These are phyloP conservation scores for Aphelenchoides fujianensis DNA, from an alignment of 1,140 invertebrate species.

Conservation along the genomic window DNA sequence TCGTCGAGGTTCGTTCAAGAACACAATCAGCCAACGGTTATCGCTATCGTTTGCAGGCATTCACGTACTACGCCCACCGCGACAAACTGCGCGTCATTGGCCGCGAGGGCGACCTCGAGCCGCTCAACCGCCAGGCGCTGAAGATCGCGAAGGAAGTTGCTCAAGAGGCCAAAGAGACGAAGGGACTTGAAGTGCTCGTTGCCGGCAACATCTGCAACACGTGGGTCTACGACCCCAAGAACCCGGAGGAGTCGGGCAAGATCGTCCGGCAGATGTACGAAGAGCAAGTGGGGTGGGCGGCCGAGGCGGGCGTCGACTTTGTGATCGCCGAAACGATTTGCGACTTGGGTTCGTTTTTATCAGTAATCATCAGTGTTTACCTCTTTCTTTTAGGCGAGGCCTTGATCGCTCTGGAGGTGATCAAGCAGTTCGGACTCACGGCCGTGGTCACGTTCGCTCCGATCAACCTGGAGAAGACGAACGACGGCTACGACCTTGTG, in stretches of 20 bases:
- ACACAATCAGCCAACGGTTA: too few relatives aligned
- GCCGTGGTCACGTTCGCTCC: slow-evolving; percentile 53
- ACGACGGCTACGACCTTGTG: slow-evolving; percentile 15
- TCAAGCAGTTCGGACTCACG: slow-evolving; percentile 51
- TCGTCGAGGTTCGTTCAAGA: too few relatives aligned
- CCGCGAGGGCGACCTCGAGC: slow-evolving; percentile 42
- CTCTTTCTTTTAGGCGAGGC: slow-evolving; percentile 50
- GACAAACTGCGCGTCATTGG: slow-evolving; percentile 25
- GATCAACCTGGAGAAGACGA: not conserved
- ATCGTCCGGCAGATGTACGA: slow-evolving; percentile 30
- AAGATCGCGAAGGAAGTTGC: slow-evolving; percentile 59
- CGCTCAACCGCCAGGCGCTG: slow-evolving; percentile 56
- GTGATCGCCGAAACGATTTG: slow-evolving; percentile 59
- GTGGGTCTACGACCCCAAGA: slow-evolving; percentile 42
- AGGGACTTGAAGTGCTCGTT: slow-evolving; percentile 49
- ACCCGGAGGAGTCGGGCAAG: slow-evolving; percentile 10
- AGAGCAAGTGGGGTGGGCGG: slow-evolving; percentile 62
- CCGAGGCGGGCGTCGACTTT: slow-evolving; percentile 55
- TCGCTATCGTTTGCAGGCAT: too few relatives aligned
- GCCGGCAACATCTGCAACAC: slow-evolving; percentile 61
- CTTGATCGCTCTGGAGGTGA: slow-evolving; percentile 52
- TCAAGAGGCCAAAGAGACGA: slow-evolving; percentile 24
- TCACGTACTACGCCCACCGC: slow-evolving; percentile 60
- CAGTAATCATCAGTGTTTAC: not conserved
- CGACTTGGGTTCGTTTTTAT: slow-evolving; percentile 32